These are phyloP conservation scores for Hyles lineata DNA, from an alignment of 2,888 invertebrate species.

Conservation along the genomic window DNA sequence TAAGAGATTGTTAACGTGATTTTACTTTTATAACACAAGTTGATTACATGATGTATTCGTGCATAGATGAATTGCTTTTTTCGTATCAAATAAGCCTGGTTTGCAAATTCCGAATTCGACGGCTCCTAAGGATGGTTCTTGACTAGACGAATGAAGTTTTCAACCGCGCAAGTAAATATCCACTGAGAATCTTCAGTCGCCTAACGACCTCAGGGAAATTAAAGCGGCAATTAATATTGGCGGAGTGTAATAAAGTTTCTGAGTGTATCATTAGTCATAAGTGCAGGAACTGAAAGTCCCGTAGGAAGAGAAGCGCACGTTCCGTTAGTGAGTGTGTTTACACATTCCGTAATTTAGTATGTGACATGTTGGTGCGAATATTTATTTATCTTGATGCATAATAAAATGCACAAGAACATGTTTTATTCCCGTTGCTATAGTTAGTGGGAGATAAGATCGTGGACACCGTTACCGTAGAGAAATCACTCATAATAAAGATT, in stretches of 20 bases:
- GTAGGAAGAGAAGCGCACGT: conserved; percentile 10
- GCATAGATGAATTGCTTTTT: too few species aligned
- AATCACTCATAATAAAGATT: conserved; percentile 55
- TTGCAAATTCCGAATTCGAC: too few species aligned
- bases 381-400: conserved; percentile 28
- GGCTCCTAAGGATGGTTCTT: too few species aligned
- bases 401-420: conserved; percentile 31
- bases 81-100: too few species aligned
- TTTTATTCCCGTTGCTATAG: conserved; percentile 40
- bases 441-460: conserved; percentile 48
- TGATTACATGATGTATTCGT: too few species aligned
- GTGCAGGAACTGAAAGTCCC: conserved; percentile 9
- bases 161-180: neutral
- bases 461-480: conserved; percentile 45
- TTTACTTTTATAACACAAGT: too few species aligned
- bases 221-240: neutral
- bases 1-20: too few species aligned
- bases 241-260: neutral
- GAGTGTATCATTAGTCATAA: neutral
- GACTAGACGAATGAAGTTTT: neutral
- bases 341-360: conserved; percentile 16
- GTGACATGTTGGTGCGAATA: conserved; percentile 23
- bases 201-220: neutral
- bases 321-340: conserved; percentile 11
- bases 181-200: neutral